These are phyloP conservation scores for Microtus oregoni DNA, from an alignment of 2,113 vertebrate species.

Conservation along the genomic window DNA sequence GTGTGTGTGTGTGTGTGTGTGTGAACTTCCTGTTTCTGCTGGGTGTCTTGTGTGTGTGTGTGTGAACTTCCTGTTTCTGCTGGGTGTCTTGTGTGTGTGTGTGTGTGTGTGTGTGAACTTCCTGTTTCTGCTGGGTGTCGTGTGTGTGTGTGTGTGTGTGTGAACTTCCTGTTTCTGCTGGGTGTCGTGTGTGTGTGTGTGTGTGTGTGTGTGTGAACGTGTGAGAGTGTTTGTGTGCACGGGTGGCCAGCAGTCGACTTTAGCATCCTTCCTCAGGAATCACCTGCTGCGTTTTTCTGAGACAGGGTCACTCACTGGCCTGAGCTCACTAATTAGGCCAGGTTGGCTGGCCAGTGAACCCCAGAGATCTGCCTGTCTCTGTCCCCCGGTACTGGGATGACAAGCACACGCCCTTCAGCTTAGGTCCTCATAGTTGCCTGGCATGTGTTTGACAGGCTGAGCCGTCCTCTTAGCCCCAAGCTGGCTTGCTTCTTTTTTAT, in stretches of 20 bases:
- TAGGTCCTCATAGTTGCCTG: background rate
- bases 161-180: background rate
- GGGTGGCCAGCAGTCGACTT: background rate
- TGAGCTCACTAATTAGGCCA: background rate
- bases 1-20: too few species aligned
- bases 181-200: background rate
- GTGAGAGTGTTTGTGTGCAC: background rate
- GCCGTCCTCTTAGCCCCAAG: background rate
- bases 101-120: background rate
- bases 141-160: background rate
- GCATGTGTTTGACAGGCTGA: background rate
- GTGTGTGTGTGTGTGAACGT: background rate
- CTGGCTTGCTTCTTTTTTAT: background rate
- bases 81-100: too few species aligned
- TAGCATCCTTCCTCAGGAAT: background rate
- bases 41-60: background rate
- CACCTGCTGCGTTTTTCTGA: background rate
- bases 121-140: background rate
- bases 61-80: background rate
- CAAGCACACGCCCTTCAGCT: background rate
- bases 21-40: background rate
- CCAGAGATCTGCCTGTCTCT: background rate
- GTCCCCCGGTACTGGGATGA: background rate
- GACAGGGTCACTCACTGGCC: background rate
- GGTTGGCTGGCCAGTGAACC: too few species aligned